Evolutionary conservation across 2,113 vertebrate species (phyloP), one percentile per base, ranked within the genome.

Genomic region (Cromileptes altivelis): DNA sequence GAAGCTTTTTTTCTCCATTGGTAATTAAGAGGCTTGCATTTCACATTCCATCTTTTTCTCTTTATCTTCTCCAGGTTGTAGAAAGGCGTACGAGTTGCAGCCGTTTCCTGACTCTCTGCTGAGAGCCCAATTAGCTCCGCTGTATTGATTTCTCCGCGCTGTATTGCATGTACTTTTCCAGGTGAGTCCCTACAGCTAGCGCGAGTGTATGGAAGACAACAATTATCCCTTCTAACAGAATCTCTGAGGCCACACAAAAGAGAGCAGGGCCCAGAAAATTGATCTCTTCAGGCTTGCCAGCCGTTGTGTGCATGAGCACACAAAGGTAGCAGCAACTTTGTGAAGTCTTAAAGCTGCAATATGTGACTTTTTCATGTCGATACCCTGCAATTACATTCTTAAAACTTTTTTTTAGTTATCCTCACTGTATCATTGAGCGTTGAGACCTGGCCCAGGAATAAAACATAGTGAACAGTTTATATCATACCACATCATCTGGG

Each of bases 91-190:
- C 19, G 58, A 86, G 57, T 70, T 58, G 30, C 85, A 67, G 49
- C 70, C 52, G 50, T 85, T 89, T 85, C 49, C 85, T 27, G 75
- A 45, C 68, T 90, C 80, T 82, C 85, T 72, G 76, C 80, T 75
- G 78, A 86, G 87, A 87, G 84, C 82, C 91, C 85, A 92, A 89
- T 94, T 92, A 93, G 76, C 30, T 60, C 61, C 3, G 62, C 50
- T 67, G 75, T 78, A 82, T 91, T 89, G 92, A 89, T 87, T 86
- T 86, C 83, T 79, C 67, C 69, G 53, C 70, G 60, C 56, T 27
- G 42, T 57, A 78, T 78, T 78, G 70, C 84, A 69, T 88, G 82
- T 69, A 71, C 82, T 91, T 88, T 89, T 89, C 76, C 89, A 92
- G 75, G 77, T 89, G 81, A 80, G 77, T 89, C 76, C 75, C 75